Evolutionary conservation across 2,113 vertebrate species (phyloP), one percentile per base, ranked within the genome.

Genomic region (Saccopteryx leptura): DNA sequence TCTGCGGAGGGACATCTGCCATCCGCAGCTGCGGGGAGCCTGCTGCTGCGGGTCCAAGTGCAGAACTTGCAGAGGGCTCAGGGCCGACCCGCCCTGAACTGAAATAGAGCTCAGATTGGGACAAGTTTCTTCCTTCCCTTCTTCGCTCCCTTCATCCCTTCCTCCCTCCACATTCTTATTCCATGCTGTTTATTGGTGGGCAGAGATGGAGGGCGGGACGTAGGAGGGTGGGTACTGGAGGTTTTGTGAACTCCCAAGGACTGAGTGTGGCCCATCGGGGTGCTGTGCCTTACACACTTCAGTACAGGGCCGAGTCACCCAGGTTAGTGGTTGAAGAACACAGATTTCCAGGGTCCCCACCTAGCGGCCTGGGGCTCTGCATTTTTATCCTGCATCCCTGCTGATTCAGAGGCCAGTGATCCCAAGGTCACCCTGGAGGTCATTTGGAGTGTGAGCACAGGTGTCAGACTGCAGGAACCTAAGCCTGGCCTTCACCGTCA

Each of bases 361-460:
- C 46, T 10, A 28, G 65, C 54, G 18, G 24, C 46, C 9, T 17
- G 60, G 84, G 50, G 18, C 23, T 72, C 52, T 88, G 39, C 21
- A 2, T 66, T 80, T 80, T n/a, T 28, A 65, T 46, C 69, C 26
- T 19, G 46, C 7, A 46, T 46, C n/a, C 66, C 14, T 46, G 33
- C 26, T 52, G 33, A 17, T 24, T 79, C 1, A 1, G 48, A 86
- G 83, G 24, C 19, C 33, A 24, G 31, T 39, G 60, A 33, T 28
- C 26, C 14, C 58, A 15, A 39, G 19, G 4, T 33, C 12, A 6
- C 46, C 28, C n/a, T 39, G 50, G 13, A 63, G 88, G n/a, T 63
- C 19, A 1, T 3, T 9, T 21, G 21, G 69, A 17, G 1, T 0
- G 0, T 5, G 31, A 72, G 48, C 1, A 9, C 2, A 5, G 65